Conservation (phyloP, 1,140 invertebrate genomes). For the Psix sp. region DNA sequence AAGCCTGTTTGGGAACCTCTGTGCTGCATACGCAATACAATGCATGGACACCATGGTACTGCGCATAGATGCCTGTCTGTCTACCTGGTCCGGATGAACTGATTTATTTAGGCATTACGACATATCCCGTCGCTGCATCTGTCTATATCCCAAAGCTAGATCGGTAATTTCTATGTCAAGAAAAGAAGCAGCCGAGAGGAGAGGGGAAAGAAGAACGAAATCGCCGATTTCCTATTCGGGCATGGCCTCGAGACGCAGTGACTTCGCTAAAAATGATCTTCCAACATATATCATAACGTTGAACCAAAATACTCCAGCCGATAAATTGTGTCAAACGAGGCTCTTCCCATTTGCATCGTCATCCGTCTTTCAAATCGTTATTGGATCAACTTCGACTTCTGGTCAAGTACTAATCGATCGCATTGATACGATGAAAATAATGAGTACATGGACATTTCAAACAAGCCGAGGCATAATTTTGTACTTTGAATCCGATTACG, state of each 20-base stretch:
- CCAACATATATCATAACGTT: constrained; percentile 20
- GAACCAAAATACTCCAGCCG: too few relatives aligned
- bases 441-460: not conserved
- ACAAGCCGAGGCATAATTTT: constrained; percentile 11
- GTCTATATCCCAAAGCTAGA: constrained; percentile 63
- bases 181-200: constrained; percentile 21
- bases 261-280: too few relatives aligned
- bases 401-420: too few relatives aligned
- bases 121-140: constrained; percentile 68
- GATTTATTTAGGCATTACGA: constrained; percentile 75
- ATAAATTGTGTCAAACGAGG: too few relatives aligned
- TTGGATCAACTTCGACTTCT: too few relatives aligned
- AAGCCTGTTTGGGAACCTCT: constrained; percentile 63
- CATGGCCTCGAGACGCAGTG: too few relatives aligned
- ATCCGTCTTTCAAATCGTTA: too few relatives aligned
- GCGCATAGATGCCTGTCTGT: constrained; percentile 58
- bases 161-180: constrained; percentile 42
- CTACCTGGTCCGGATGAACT: constrained; percentile 74
- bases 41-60: constrained; percentile 34
- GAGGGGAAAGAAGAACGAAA: constrained; percentile 9
- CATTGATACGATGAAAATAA: too few relatives aligned
- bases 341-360: too few relatives aligned
- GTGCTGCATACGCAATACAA: constrained; percentile 58
- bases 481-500: constrained; percentile 30
- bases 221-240: constrained; percentile 22